These are phyloP conservation scores for Phortica magna DNA, from an alignment of 2,888 invertebrate genomes.

Conservation along the genomic window DNA sequence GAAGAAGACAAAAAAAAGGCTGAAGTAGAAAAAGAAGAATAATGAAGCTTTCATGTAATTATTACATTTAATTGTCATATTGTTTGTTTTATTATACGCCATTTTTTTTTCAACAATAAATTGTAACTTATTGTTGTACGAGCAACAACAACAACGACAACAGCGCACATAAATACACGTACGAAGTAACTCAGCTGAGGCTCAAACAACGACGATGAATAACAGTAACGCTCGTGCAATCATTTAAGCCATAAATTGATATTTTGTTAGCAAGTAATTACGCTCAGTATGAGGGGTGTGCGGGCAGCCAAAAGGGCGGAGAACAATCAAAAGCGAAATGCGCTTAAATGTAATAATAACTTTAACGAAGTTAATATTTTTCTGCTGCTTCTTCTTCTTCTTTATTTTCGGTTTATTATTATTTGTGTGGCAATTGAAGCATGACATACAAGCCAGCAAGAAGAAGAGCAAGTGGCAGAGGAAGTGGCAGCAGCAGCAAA, in stretches of 20 bases:
- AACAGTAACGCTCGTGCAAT: slow-evolving; percentile 21
- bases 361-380: slow-evolving; percentile 13
- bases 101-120: neutral
- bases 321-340: slow-evolving; percentile 8
- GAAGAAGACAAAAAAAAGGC: neutral
- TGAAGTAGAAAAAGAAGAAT: neutral
- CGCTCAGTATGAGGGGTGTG: neutral
- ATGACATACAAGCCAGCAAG: slow-evolving; percentile 29
- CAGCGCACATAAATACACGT: neutral
- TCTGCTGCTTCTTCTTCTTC: neutral
- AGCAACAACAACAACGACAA: neutral
- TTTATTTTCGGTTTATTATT: neutral
- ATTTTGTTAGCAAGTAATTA: slow-evolving; percentile 21
- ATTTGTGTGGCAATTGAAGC: slow-evolving; percentile 31
- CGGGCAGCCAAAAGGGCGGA: neutral
- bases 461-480: neutral
- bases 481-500: neutral
- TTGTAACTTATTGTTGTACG: neutral
- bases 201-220: neutral
- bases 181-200: neutral
- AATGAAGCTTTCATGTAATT: neutral
- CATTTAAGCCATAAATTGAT: slow-evolving; percentile 31
- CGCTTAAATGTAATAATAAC: slow-evolving; percentile 22
- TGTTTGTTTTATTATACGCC: slow-evolving; percentile 1
- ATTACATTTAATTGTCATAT: slow-evolving; percentile 8